Evolutionary conservation across 2,797 vertebrate genomes (phyloP).

Genomic region (Liasis olivaceus): DNA sequence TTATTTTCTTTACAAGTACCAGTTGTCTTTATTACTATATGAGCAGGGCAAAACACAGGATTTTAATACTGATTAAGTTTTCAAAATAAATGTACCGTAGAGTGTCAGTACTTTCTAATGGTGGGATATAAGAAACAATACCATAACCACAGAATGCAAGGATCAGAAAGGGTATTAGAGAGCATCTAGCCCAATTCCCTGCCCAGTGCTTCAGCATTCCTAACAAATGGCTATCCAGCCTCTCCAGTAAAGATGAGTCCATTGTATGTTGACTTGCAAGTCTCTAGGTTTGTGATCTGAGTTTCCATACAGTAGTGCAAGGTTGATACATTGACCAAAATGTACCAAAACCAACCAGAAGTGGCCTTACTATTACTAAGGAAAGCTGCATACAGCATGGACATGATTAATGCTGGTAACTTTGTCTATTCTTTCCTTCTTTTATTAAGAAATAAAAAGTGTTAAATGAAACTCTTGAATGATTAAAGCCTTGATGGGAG

Average conservation of each 20-base stretch:
- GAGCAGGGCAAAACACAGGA: background rate
- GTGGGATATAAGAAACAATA: background rate
- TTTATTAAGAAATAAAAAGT: background rate
- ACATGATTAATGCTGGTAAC: background rate
- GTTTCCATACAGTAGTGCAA: too few relatives aligned
- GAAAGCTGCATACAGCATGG: background rate
- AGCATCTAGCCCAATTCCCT: background rate
- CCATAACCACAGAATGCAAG: background rate
- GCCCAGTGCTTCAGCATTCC: background rate
- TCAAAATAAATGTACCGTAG: background rate
- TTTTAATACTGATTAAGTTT: background rate
- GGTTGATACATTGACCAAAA: background rate
- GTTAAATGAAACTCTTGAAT: too few relatives aligned
- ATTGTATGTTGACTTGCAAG: background rate
- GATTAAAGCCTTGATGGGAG: too few relatives aligned
- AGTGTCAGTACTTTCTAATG: background rate
- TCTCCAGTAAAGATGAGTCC: background rate
- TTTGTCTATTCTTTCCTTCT: background rate
- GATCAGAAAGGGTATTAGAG: background rate
- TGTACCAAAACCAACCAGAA: background rate
- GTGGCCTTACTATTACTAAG: background rate
- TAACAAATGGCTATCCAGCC: background rate
- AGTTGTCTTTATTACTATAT: background rate
- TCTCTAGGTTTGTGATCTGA: background rate
- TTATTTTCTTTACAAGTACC: background rate